These are phyloP conservation scores for Guaruba guarouba DNA, from an alignment of 2,113 vertebrate genomes.

Conservation along the genomic window DNA sequence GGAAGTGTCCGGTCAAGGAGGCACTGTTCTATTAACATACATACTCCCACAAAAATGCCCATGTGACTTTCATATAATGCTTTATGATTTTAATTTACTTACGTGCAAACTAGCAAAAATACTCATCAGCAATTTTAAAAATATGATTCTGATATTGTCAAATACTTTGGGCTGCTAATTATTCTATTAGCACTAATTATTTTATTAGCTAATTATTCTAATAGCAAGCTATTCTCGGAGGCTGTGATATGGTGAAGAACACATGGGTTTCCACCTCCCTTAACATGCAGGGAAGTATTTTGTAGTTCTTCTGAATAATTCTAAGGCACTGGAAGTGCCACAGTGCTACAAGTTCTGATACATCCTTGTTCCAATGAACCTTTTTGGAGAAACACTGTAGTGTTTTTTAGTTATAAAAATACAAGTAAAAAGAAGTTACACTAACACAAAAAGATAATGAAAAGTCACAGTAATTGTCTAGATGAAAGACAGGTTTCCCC, in stretches of 20 bases:
- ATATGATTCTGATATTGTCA: neutral
- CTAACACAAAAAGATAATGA: neutral
- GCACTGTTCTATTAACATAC: neutral
- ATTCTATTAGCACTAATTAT: neutral
- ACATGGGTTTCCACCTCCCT: neutral
- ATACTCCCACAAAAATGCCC: neutral
- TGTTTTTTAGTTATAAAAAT: neutral
- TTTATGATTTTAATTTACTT: neutral
- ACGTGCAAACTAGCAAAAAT: neutral
- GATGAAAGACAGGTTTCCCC: neutral
- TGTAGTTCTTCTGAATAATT: neutral
- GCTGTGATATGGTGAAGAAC: neutral
- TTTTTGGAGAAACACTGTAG: neutral
- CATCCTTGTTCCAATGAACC: neutral
- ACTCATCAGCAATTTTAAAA: neutral
- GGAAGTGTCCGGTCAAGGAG: neutral
- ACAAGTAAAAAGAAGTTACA: neutral
- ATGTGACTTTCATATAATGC: neutral
- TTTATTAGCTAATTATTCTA: neutral
- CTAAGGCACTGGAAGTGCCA: neutral
- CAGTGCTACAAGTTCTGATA: rapidly evolving
- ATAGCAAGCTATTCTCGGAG: neutral
- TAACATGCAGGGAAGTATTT: neutral
- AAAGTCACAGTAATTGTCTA: neutral
- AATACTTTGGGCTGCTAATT: neutral